Evolutionary conservation across 2,113 vertebrate species (phyloP).

Genomic region (Sphaerodactylus townsendi): DNA sequence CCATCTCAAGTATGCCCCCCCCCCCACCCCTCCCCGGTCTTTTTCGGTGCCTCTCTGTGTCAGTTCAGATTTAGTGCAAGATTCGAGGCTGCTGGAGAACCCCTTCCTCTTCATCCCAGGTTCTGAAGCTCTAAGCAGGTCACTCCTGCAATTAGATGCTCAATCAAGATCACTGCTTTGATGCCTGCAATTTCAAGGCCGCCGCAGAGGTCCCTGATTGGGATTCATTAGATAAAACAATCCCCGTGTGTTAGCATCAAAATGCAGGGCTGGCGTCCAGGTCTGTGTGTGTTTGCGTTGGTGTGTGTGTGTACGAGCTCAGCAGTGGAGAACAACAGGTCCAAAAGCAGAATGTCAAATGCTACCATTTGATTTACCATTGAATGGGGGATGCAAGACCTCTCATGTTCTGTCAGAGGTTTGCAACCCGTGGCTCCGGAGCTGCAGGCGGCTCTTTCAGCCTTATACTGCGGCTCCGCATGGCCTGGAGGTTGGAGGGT

Average conservation of each 20-base stretch:
- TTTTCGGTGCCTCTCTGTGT: background rate
- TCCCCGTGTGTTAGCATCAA: background rate
- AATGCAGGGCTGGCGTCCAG: background rate
- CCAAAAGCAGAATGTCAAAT: too few species aligned
- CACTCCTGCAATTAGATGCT: conserved; percentile 29
- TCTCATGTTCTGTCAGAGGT: too few species aligned
- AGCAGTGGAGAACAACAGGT: background rate
- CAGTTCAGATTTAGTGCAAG: background rate
- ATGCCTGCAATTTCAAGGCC: conserved; percentile 5
- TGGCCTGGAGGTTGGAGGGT: too few species aligned
- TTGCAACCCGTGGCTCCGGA: too few species aligned
- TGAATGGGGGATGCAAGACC: too few species aligned
- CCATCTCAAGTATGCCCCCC: background rate
- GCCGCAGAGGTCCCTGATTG: conserved; percentile 27
- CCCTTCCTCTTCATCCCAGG: background rate
- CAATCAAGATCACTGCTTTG: background rate
- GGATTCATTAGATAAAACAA: conserved; percentile 16
- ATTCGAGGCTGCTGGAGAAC: background rate
- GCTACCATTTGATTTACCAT: too few species aligned
- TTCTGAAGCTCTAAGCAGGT: conserved; percentile 36
- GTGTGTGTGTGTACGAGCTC: background rate
- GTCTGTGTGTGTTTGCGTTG: background rate
- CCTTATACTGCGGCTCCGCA: too few species aligned
- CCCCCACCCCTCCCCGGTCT: background rate
- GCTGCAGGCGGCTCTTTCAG: too few species aligned